These are phyloP conservation scores for Phenacoccus solenopsis DNA, from an alignment of 1,140 invertebrate species.

Conservation along the genomic window DNA sequence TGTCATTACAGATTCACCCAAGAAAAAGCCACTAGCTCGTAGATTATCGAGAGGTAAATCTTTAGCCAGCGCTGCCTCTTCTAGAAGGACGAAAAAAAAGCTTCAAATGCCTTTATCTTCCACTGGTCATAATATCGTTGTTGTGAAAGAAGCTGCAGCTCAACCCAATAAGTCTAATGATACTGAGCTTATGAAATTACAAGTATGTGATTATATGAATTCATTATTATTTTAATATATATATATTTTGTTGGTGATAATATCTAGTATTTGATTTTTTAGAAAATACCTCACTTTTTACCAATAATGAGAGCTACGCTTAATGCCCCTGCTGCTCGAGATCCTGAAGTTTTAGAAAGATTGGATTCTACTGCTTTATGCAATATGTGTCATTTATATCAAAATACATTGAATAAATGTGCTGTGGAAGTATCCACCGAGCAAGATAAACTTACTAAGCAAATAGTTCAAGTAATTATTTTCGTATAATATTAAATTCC, in stretches of 20 bases:
- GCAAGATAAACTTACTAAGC: slow-evolving; percentile 52
- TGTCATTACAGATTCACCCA: slow-evolving; percentile 14
- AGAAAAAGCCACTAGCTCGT: slow-evolving; percentile 4
- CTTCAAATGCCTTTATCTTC: background rate
- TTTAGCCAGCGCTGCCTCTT: background rate
- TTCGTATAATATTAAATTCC: background rate
- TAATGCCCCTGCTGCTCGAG: slow-evolving; percentile 68
- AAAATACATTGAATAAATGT: slow-evolving; percentile 59
- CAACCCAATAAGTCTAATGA: background rate
- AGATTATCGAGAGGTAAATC: background rate
- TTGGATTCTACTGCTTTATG: slow-evolving; percentile 48
- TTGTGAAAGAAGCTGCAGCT: slow-evolving; percentile 16
- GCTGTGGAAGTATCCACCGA: slow-evolving; percentile 57
- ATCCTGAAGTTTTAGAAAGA: slow-evolving; percentile 77
- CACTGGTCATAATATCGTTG: slow-evolving; percentile 20
- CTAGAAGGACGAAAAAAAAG: background rate
- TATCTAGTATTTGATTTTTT: slow-evolving; percentile 26
- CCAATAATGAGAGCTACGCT: slow-evolving; percentile 83
- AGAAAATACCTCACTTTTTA: slow-evolving; percentile 78
- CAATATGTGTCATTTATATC: slow-evolving; percentile 52
- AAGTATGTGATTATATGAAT: too few species aligned
- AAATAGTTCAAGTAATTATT: slow-evolving; percentile 56
- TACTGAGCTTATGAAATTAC: background rate
- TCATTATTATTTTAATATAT: too few species aligned
- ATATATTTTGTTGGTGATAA: too few species aligned